Conservation (phyloP, 2,797 vertebrate genomes). For the Mus caroli region DNA sequence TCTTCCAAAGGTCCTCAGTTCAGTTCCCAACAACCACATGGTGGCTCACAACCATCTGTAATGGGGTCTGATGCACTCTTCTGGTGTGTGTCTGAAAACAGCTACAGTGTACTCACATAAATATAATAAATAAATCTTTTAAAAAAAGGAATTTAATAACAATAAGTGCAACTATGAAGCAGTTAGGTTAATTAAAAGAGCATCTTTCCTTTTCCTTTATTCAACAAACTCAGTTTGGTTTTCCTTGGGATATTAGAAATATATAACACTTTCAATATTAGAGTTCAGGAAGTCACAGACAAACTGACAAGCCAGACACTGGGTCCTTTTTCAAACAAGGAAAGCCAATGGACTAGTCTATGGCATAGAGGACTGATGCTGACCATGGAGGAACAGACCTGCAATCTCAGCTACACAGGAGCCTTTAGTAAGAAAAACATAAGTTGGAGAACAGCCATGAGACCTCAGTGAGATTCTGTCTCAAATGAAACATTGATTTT, state of each 20-base stretch:
- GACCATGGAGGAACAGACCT: background rate
- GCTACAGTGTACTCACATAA: too few species aligned
- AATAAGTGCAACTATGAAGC: background rate
- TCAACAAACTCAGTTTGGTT: slow-evolving; percentile 16
- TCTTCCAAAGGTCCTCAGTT: too few species aligned
- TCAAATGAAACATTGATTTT: background rate
- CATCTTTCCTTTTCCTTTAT: background rate
- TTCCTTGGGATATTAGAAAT: background rate
- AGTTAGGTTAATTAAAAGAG: background rate
- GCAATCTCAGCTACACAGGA: background rate
- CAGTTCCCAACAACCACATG: too few species aligned
- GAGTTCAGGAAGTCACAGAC: background rate
- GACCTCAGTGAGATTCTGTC: background rate
- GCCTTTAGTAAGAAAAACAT: too few species aligned
- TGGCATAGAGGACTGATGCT: background rate
- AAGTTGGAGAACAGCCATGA: background rate
- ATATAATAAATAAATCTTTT: too few species aligned
- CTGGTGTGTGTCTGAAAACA: too few species aligned
- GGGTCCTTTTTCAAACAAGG: slow-evolving; percentile 29
- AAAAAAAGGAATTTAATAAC: background rate
- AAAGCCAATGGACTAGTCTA: background rate
- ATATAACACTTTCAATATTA: background rate
- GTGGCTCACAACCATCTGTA: too few species aligned
- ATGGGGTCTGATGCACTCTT: too few species aligned
- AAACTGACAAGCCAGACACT: background rate